A percentile compares a stretch with the other conserved stretches of the same genome.
phyloP scores from a whole-genome alignment of 2,888 invertebrate genomes.

The Xanthia icteritia region DNA sequence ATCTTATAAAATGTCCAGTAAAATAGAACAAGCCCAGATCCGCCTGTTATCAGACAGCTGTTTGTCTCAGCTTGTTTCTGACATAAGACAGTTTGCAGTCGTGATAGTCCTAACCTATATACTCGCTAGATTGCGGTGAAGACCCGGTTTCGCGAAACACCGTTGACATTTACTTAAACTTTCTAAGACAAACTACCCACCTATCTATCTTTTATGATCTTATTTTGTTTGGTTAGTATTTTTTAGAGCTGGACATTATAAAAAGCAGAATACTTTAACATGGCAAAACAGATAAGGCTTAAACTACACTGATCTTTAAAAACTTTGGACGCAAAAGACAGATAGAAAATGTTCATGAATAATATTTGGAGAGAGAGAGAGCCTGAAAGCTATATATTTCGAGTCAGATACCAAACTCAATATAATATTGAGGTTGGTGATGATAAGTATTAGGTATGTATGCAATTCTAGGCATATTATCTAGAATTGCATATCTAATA shows the following conservation, averaged over 20 bases:
- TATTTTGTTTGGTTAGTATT: not conserved
- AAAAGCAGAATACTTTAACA: not conserved
- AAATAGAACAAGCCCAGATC: not conserved
- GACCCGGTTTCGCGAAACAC: slow-evolving; percentile 31
- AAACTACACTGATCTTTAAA: not conserved
- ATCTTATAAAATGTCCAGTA: not conserved
- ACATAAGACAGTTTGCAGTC: slow-evolving; percentile 7
- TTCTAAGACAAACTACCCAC: slow-evolving; percentile 17
- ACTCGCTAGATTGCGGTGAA: slow-evolving; percentile 14
- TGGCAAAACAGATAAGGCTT: too few relatives aligned
- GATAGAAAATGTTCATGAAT: not conserved
- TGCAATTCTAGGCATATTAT: too few relatives aligned
- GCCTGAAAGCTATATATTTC: not conserved
- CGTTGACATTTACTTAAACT: slow-evolving; percentile 30
- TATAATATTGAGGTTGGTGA: not conserved
- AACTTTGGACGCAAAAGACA: not conserved
- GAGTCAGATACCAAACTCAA: not conserved
- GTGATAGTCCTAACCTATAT: slow-evolving; percentile 41
- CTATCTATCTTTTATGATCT: not conserved
- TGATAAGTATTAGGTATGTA: too few relatives aligned
- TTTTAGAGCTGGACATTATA: not conserved
- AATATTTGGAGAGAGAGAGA: too few relatives aligned
- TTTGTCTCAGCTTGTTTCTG: slow-evolving; percentile 17
- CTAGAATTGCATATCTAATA: slow-evolving; percentile 22
- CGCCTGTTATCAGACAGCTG: slow-evolving; percentile 24